These are phyloP conservation scores for Charaxes varanes DNA, from an alignment of 1,140 invertebrate species.

Conservation along the genomic window DNA sequence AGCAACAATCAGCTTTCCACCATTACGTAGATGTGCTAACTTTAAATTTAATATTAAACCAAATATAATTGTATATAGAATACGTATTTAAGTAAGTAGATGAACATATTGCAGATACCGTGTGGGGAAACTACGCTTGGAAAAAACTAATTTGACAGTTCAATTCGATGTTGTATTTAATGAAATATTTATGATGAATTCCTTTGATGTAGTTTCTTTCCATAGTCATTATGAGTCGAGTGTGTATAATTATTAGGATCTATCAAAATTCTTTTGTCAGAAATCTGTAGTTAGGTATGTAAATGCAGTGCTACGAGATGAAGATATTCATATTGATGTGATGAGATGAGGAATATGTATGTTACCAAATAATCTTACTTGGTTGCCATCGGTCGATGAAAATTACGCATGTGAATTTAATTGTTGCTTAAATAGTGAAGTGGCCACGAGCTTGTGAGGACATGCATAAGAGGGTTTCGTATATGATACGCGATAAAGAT, in stretches of 20 bases:
- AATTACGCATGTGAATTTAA: too few relatives aligned
- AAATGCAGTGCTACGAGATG: too few relatives aligned
- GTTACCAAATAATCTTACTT: too few relatives aligned
- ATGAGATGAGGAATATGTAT: too few relatives aligned
- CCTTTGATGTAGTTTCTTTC: conserved; percentile 65
- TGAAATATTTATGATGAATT: conserved; percentile 49
- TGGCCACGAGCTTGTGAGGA: too few relatives aligned
- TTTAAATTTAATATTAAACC: conserved; percentile 31
- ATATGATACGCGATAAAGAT: too few relatives aligned
- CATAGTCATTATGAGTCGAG: conserved; percentile 25
- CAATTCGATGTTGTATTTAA: conserved; percentile 59
- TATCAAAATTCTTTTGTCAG: conserved; percentile 4
- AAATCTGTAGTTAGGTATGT: too few relatives aligned
- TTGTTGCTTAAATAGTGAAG: too few relatives aligned
- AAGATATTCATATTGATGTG: conserved; percentile 4
- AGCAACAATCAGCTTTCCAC: too few relatives aligned
- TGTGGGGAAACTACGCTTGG: conserved; percentile 73
- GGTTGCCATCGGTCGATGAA: too few relatives aligned
- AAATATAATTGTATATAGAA: conserved; percentile 26
- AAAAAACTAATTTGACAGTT: conserved; percentile 57
- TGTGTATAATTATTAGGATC: conserved; percentile 11
- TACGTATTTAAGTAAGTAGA: conserved; percentile 20
- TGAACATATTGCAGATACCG: conserved; percentile 50
- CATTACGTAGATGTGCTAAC: too few relatives aligned
- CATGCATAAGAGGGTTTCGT: too few relatives aligned